Conservation (phyloP, 2,888 invertebrate species). For the Hydrotaea diabolus region DNA sequence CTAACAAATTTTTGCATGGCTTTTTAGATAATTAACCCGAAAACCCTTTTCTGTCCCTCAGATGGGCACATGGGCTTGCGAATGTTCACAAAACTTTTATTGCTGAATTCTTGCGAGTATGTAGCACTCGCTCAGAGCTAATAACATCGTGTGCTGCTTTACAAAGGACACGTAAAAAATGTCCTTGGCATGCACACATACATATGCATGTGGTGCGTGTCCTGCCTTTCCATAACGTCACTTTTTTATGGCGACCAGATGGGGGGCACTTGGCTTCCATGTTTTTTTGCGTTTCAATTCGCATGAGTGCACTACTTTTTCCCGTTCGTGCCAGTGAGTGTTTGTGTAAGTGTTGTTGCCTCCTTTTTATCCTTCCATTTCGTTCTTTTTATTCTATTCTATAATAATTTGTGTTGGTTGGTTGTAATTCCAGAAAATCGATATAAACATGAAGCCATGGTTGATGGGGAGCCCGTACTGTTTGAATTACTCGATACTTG, state of each 20-base stretch:
- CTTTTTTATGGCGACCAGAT: conserved; percentile 1
- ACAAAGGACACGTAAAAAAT: background rate
- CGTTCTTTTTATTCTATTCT: conserved; percentile 40
- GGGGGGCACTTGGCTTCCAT: background rate
- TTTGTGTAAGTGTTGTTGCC: background rate
- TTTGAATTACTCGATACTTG: conserved; percentile 96
- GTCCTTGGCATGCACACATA: conserved; percentile 7
- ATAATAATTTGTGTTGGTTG: conserved; percentile 19
- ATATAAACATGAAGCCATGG: conserved; percentile 93
- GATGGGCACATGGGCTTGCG: background rate
- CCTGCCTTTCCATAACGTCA: background rate
- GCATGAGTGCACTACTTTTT: conserved; percentile 48
- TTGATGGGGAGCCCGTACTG: conserved; percentile 93
- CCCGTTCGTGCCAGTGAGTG: background rate
- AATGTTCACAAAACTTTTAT: background rate
- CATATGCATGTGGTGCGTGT: background rate
- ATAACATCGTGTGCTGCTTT: background rate
- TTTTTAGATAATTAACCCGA: conserved; percentile 24
- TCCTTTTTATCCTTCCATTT: conserved; percentile 11
- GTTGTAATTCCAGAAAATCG: conserved; percentile 87
- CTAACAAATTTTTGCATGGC: conserved; percentile 3
- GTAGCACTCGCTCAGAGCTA: background rate
- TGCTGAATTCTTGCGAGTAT: too few relatives aligned
- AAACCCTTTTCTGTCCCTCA: background rate
- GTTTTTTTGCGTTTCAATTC: conserved; percentile 26